Conservation (phyloP, 2,888 invertebrate species). For the Heliconius sara region DNA sequence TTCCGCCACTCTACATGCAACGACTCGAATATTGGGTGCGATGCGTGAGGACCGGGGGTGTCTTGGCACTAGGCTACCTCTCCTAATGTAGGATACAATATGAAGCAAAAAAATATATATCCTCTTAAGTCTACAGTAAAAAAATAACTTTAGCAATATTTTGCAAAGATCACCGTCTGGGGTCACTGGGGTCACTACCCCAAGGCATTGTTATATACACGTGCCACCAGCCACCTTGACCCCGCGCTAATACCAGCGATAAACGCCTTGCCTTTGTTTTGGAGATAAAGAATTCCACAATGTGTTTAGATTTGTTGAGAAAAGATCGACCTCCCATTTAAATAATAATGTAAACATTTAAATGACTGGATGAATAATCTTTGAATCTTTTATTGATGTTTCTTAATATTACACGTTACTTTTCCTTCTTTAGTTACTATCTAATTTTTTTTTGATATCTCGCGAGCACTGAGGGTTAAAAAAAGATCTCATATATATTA, state of each 20-base stretch:
- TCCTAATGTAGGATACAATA: not conserved
- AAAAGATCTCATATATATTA: too few species aligned
- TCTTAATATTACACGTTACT: not conserved
- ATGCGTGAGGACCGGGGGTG: not conserved
- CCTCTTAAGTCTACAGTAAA: not conserved
- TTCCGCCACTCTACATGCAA: not conserved
- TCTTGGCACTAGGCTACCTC: not conserved
- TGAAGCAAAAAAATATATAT: not conserved
- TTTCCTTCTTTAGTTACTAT: not conserved
- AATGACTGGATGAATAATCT: not conserved
- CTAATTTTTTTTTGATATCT: too few species aligned
- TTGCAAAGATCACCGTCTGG: not conserved
- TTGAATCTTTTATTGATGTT: not conserved
- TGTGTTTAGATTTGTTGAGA: conserved; percentile 12
- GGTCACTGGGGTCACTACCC: conserved; percentile 20
- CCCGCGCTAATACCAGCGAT: conserved; percentile 26
- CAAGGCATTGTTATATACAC: conserved; percentile 28
- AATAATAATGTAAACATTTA: conserved; percentile 6
- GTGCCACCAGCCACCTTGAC: conserved; percentile 33
- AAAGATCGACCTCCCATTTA: not conserved
- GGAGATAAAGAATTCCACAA: conserved; percentile 19
- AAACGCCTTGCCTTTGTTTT: conserved; percentile 16
- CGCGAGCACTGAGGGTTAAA: too few species aligned
- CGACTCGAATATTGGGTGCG: not conserved
- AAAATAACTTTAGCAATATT: not conserved